Conservation (phyloP, 2,797 vertebrate species). For the Acropternis orthonyx region DNA sequence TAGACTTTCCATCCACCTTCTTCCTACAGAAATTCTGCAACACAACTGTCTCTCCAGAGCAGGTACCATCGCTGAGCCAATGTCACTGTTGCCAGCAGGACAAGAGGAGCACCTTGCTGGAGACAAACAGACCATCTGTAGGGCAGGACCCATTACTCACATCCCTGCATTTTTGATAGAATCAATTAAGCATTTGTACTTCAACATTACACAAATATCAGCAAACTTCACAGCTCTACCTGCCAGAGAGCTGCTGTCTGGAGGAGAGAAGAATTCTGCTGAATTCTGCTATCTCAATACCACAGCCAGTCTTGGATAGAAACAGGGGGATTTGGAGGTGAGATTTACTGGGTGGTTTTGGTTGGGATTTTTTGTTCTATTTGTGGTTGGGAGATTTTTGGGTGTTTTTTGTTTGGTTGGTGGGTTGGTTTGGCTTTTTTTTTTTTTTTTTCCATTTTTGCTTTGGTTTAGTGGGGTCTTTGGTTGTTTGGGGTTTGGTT, state of each 20-base stretch:
- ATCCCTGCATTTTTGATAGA: not conserved
- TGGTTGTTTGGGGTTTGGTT: not conserved
- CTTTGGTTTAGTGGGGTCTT: not conserved
- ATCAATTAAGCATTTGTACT: not conserved
- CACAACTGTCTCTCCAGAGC: not conserved
- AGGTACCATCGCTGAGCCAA: fast-evolving
- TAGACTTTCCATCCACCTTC: not conserved
- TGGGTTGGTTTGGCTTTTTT: not conserved
- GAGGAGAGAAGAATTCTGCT: not conserved
- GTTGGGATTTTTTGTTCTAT: fast-evolving
- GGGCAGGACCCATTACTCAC: too few species aligned
- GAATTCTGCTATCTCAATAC: not conserved
- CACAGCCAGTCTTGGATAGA: not conserved
- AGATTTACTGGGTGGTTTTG: not conserved
- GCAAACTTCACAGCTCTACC: not conserved
- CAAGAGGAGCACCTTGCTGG: fast-evolving
- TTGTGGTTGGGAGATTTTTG: not conserved
- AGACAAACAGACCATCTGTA: fast-evolving
- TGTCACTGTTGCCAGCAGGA: not conserved
- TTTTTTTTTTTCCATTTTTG: not conserved
- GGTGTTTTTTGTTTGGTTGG: not conserved
- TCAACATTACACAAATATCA: not conserved
- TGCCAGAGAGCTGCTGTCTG: not conserved
- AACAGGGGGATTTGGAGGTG: not conserved
- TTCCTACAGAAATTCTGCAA: not conserved